Conservation (phyloP, 2,888 invertebrate genomes). For the Oscheius sp. region DNA sequence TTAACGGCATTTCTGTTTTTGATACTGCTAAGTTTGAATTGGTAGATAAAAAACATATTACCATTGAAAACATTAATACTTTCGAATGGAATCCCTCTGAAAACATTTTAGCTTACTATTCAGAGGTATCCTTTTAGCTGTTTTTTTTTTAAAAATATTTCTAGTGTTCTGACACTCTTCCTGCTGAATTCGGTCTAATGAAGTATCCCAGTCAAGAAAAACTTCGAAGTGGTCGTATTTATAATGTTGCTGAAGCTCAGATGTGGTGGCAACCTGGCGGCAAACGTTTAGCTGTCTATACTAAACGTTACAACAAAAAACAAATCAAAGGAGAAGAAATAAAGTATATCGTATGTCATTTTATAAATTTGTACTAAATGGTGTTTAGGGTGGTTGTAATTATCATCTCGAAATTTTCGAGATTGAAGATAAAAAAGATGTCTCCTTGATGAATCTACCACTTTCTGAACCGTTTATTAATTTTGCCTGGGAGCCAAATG, state of each 20-base stretch:
- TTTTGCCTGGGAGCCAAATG: constrained; percentile 92
- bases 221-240: constrained; percentile 75
- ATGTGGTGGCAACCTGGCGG: constrained; percentile 93
- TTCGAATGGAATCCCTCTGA: constrained; percentile 98
- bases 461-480: constrained; percentile 81
- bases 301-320: constrained; percentile 76
- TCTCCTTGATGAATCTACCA: constrained; percentile 96
- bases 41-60: constrained; percentile 89
- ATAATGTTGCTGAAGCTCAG: constrained; percentile 96
- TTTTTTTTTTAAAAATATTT: background rate
- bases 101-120: constrained; percentile 95
- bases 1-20: constrained; percentile 82
- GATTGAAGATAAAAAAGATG: constrained; percentile 83
- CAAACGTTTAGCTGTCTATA: constrained; percentile 95
- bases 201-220: constrained; percentile 58
- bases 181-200: constrained; percentile 67
- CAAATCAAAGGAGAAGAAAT: constrained; percentile 91
- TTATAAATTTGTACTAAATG: background rate
- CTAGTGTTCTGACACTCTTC: constrained; percentile 45
- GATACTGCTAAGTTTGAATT: constrained; percentile 94
- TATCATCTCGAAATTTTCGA: constrained; percentile 99
- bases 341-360: constrained; percentile 82
- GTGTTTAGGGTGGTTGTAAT: constrained; percentile 82
- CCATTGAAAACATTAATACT: constrained; percentile 77
- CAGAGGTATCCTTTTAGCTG: constrained; percentile 79